phyloP scores from a whole-genome alignment of 1,140 invertebrate species.

The Venturia canescens region DNA sequence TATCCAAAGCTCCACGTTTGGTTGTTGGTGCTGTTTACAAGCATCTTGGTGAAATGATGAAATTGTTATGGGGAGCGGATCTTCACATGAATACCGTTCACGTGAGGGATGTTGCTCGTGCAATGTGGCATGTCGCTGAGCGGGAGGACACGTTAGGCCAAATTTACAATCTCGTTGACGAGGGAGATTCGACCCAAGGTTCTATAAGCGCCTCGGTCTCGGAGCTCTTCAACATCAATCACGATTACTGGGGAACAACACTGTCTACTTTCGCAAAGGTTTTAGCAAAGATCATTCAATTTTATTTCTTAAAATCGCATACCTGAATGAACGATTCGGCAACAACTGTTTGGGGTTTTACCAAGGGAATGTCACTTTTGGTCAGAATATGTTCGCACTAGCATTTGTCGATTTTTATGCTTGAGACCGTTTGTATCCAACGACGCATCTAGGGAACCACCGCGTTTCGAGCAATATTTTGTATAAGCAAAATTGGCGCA shows the following conservation, averaged over 20 bases:
- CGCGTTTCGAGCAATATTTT: no score
- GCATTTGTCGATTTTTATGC: no score
- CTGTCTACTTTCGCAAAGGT: constrained; percentile 88
- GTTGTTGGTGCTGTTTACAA: constrained; percentile 93
- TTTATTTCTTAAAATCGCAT: background rate
- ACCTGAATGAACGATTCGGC: no score
- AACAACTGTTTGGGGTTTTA: no score
- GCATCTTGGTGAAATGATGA: constrained; percentile 92
- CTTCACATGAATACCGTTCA: constrained; percentile 93
- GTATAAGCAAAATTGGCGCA: no score
- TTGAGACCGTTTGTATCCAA: no score
- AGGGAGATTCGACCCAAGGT: constrained; percentile 89
- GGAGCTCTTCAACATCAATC: constrained; percentile 90
- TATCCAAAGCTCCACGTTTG: constrained; percentile 84
- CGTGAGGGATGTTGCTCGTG: constrained; percentile 88
- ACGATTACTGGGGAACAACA: constrained; percentile 89
- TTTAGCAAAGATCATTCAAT: constrained; percentile 63
- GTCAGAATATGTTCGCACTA: no score
- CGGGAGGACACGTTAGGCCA: constrained; percentile 78
- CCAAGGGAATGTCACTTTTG: no score
- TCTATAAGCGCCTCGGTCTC: constrained; percentile 86
- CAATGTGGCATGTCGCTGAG: constrained; percentile 84
- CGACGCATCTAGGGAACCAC: no score
- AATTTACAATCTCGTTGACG: constrained; percentile 90
- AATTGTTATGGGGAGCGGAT: constrained; percentile 91